Conservation (phyloP, 2,888 invertebrate species). For the Arrhopalites spinosus region DNA sequence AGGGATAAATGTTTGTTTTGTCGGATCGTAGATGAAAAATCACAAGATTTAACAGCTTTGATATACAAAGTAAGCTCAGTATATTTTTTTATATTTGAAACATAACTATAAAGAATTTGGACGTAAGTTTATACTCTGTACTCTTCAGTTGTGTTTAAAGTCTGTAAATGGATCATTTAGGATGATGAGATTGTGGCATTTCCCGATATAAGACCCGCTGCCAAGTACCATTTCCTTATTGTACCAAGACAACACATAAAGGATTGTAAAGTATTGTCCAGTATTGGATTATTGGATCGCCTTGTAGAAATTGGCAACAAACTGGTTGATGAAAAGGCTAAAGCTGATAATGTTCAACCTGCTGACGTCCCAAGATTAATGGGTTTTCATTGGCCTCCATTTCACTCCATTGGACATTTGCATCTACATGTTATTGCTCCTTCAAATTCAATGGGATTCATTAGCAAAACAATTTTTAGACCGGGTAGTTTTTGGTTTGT, state of each 20-base stretch:
- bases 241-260: conserved; percentile 77
- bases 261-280: conserved; percentile 71
- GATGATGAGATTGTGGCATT: conserved; percentile 79
- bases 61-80: conserved; percentile 66
- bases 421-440: conserved; percentile 88
- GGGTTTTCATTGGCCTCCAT: conserved; percentile 90
- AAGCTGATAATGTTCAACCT: conserved; percentile 6
- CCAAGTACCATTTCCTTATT: conserved; percentile 77
- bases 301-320: conserved; percentile 36
- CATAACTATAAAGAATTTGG: not conserved
- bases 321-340: conserved; percentile 29
- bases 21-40: conserved; percentile 68
- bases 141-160: no score
- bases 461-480: conserved; percentile 70
- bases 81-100: not conserved
- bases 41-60: conserved; percentile 62
- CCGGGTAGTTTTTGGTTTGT: conserved; percentile 83
- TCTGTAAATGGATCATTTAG: conserved; percentile 57
- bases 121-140: no score
- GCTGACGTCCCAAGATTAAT: conserved; percentile 1
- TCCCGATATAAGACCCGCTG: conserved; percentile 80
- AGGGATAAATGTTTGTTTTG: conserved; percentile 72
- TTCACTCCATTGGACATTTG: conserved; percentile 78
- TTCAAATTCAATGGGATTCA: conserved; percentile 71
- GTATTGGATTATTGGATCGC: conserved; percentile 47